Conservation (phyloP, 2,888 invertebrate genomes). For the Troglohyphantes excavatus region DNA sequence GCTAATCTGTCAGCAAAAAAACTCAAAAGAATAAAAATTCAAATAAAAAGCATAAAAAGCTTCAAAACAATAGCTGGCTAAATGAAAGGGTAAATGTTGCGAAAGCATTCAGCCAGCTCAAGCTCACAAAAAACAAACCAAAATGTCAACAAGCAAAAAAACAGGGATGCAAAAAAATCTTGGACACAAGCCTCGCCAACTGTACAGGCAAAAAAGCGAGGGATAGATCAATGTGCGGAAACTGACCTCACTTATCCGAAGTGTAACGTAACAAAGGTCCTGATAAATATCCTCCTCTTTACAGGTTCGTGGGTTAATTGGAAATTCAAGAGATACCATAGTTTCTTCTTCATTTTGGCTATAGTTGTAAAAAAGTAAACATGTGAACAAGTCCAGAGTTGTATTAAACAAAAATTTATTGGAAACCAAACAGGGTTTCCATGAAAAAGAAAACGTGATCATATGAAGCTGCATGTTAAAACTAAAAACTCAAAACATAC, state of each 20-base stretch:
- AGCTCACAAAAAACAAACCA: conserved; percentile 15
- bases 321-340: conserved; percentile 79
- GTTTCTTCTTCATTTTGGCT: conserved; percentile 79
- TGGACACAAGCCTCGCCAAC: not conserved
- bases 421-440: too few relatives aligned
- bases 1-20: too few relatives aligned
- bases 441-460: too few relatives aligned
- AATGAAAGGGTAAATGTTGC: not conserved
- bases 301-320: conserved; percentile 80
- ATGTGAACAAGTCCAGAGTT: not conserved
- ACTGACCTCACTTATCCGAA: conserved; percentile 82
- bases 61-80: not conserved
- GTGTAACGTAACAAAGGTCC: conserved; percentile 92
- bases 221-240: not conserved
- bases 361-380: conserved; percentile 30
- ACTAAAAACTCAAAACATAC: too few relatives aligned
- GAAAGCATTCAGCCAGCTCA: conserved; percentile 4
- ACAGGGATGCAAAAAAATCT: conserved; percentile 2
- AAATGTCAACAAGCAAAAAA: conserved; percentile 28
- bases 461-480: too few relatives aligned
- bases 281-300: conserved; percentile 92
- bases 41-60: not conserved
- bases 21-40: not conserved
- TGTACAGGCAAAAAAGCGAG: conserved; percentile 31
- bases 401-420: too few relatives aligned